Base-by-base conservation (phyloP, 1,140 invertebrate genomes). In the Heliconius himera region DNA sequence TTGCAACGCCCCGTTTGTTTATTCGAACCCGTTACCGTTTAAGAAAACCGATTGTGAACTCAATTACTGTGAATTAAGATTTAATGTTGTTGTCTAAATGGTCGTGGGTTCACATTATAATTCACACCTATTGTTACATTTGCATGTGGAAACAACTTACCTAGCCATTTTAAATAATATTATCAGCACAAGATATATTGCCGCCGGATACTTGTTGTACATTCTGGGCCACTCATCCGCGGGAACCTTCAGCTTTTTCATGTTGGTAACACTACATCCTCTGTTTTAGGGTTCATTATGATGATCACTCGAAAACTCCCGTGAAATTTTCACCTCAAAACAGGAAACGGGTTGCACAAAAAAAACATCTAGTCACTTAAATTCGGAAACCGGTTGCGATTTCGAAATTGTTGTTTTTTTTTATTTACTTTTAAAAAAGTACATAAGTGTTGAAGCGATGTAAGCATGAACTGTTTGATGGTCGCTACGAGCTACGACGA, bases 211-310 rank as follows among this genome's bases (percentile, higher is more conserved):
- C 87, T 78, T 89, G 83, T 85, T 83, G 78, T 75, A 82, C 92
- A 94, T 94, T 87, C 90, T 94, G 91, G 85, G 79, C 82, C 85
- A 85, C 85, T 88, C 88, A 81, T 79, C 84, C 72, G 78, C 75
- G 74, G 77, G 74, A 81, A 81, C 76, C 79, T 75, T 79, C 74
- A 81, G 81, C 70, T 85, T 85, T 85, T 89, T 94, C 91, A 93
- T 94, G 93, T 94, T 90, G 93, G 93, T 84, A 93, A 85, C 91
- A 91, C 91, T 87, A 90, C 82, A 82, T 89, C 84, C 82, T 88
- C 83, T 81, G 86, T 88, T 81, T 85, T 87, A 75, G 87, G 80
- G 85, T 86, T 90, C 93, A 94, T 93, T 80, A 81, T 89, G 84
- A 77, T 85, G 88, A 78, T 88, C 89, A 90, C 85, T 89, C 29